Percentiles rank a stretch among this genome's conserved stretches.
phyloP scores from a whole-genome alignment of 2,888 invertebrate genomes.

The Dolichopus griseipennis region DNA sequence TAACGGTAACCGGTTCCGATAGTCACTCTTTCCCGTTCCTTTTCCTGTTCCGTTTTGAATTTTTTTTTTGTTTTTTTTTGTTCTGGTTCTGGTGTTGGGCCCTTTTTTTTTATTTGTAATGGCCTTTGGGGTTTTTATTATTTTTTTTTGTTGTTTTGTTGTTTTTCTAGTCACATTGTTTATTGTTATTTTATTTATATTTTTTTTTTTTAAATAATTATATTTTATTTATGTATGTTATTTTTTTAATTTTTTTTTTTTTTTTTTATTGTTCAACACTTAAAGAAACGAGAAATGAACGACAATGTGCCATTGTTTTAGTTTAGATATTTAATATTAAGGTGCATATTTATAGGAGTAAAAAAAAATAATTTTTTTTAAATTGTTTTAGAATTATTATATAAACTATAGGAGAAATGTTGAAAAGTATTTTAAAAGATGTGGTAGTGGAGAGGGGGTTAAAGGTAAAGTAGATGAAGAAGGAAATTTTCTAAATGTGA shows the following conservation, averaged over 20 bases:
- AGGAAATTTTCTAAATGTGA: too few relatives aligned
- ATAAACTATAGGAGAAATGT: too few relatives aligned
- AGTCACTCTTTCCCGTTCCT: slow-evolving; percentile 45
- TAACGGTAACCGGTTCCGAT: slow-evolving; percentile 47
- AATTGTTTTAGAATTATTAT: too few relatives aligned
- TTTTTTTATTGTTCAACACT: not conserved
- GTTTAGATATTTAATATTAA: too few relatives aligned
- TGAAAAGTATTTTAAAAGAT: too few relatives aligned
- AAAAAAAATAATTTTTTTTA: too few relatives aligned
- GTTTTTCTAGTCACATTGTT: not conserved
- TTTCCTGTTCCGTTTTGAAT: slow-evolving; percentile 40
- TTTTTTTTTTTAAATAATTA: not conserved
- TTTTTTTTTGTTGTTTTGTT: slow-evolving; percentile 10
- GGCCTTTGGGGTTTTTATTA: slow-evolving; percentile 7
- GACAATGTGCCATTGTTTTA: too few relatives aligned
- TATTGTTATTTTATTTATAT: not conserved
- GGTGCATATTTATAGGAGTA: too few relatives aligned
- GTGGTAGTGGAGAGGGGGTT: too few relatives aligned
- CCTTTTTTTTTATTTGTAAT: not conserved
- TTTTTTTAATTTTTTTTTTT: not conserved
- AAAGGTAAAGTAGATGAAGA: too few relatives aligned
- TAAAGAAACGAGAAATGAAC: too few relatives aligned
- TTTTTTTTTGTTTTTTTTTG: slow-evolving; percentile 14
- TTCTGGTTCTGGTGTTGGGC: not conserved
- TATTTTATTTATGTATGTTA: not conserved